Percentiles rank a stretch among this genome's conserved stretches.
Evolutionary conservation across 2,797 vertebrate genomes (phyloP).

Genomic region (Anomalospiza imberbis): DNA sequence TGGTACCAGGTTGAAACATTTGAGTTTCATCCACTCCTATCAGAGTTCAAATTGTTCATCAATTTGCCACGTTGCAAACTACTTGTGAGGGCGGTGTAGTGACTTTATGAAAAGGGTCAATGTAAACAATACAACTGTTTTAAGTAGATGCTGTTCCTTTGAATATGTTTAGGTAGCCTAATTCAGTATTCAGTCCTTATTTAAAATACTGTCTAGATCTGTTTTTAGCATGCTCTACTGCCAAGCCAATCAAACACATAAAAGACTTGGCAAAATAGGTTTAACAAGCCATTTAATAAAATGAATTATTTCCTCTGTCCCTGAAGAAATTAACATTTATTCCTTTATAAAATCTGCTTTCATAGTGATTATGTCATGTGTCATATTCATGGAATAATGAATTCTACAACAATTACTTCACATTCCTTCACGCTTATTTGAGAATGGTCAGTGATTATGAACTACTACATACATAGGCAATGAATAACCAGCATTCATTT

Average conservation of each 20-base stretch:
- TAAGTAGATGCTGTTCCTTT: not conserved
- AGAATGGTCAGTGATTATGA: not conserved
- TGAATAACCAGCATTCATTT: not conserved
- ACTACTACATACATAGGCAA: not conserved
- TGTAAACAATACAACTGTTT: not conserved
- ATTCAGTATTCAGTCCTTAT: not conserved
- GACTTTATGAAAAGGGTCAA: not conserved
- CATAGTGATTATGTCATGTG: not conserved
- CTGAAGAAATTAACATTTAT: not conserved
- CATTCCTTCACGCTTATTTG: not conserved
- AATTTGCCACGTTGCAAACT: not conserved
- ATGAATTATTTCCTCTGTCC: not conserved
- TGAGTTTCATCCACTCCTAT: not conserved
- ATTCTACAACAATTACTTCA: not conserved
- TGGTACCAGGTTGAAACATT: not conserved
- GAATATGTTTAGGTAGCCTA: not conserved
- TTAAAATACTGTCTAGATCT: not conserved
- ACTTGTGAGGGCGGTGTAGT: rapidly evolving
- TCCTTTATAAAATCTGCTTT: not conserved
- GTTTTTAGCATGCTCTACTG: not conserved
- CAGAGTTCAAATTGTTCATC: not conserved
- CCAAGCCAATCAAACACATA: constrained; percentile 1
- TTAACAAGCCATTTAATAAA: constrained; percentile 35
- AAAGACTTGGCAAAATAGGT: not conserved
- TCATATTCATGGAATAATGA: not conserved